Base-by-base conservation (phyloP, 2,888 invertebrate species). In the Dascillus cervinus region DNA sequence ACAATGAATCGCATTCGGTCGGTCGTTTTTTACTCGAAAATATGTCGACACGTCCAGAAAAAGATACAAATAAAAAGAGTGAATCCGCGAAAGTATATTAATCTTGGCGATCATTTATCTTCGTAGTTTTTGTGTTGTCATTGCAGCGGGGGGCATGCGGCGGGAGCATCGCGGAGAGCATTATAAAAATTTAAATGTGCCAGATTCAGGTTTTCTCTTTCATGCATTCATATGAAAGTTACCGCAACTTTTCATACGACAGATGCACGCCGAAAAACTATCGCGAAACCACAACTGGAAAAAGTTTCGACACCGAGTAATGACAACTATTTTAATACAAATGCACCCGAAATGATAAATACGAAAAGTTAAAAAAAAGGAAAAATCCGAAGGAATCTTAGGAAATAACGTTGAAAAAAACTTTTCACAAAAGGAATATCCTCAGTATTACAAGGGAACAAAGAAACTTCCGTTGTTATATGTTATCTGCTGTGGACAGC, bases 131-230 rank as follows among this genome's bases (percentile, higher is more conserved):
- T 34, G 33, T 26, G 17, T 20, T 37, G 40, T 34, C 37, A 33
- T 36, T 37, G 44, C 46, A 34, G 37, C 42, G 37, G 39, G 29
- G 29, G 41, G 43, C 37, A 45, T 47, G n/a, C n/a, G n/a, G n/a
- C n/a, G n/a, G n/a, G n/a, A n/a, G n/a, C n/a, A n/a, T n/a, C n/a
- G n/a, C n/a, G 37, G 39, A 30, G 29, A 43, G 43, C 37, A 45
- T 47, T 31, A 31, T 34, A 36, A 34, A 43, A 47, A 47, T 47
- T 41, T 46, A 40, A 44, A 47, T 46, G 46, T 46, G 50, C 46
- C 50, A 47, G 44, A 39, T 31, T 32, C 48, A 50, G 46, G 41
- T 43, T n/a, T n/a, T 39, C 30, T 37, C 29, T 39, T 39, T 43
- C 46, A 39, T 41, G 44, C 44, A 47, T 48, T 47, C 50, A 44